Evolutionary conservation across 2,888 invertebrate genomes (phyloP), one percentile per base, ranked within the genome.

Genomic region (Ochropleura leucogaster): DNA sequence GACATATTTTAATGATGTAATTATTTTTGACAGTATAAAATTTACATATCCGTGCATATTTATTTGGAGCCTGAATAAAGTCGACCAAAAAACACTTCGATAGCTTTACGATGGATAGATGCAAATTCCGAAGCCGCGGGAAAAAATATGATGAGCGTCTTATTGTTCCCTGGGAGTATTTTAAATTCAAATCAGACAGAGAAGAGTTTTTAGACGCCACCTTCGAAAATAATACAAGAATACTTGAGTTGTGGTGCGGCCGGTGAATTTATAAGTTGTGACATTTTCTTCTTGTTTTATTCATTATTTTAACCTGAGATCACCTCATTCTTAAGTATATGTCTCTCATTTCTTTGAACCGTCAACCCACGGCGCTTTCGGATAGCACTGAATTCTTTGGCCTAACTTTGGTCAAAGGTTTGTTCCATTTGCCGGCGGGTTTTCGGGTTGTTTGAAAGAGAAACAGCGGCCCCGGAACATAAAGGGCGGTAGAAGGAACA

Each of bases 151-250:
- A 90, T 88, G 91, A 89, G 88, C 85, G 85, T 88, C 90, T 88
- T 92, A 92, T 92, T 93, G 92, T 93, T 92, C 88, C 85, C 85
- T 72, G 85, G 89, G 91, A 90, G 87, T 89, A 92, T 93, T 93
- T 93, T 91, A 92, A 93, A 92, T 93, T 93, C 92, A 92, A 93
- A 93, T 92, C 90, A 91, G 91, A 91, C 87, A 47, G 84, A 84
- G 87, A 87, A 89, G 88, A 89, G 87, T 88, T 90, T 89, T 82
- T 87, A 87, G 88, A 82, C 86, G 85, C 77, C 87, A 90, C 90
- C 88, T 90, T 87, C 85, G 72, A 88, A 87, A 87, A 90, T 91
- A 91, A 90, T 88, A 87, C 85, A 84, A 71, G 79, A 83, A 83
- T 84, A 75, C 74, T 82, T 74, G 72, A 70, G 76, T 30, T 65